Percentiles rank a stretch among this genome's conserved stretches.
phyloP scores from a whole-genome alignment of 2,888 invertebrate species.

The Lamellibrachia columna region DNA sequence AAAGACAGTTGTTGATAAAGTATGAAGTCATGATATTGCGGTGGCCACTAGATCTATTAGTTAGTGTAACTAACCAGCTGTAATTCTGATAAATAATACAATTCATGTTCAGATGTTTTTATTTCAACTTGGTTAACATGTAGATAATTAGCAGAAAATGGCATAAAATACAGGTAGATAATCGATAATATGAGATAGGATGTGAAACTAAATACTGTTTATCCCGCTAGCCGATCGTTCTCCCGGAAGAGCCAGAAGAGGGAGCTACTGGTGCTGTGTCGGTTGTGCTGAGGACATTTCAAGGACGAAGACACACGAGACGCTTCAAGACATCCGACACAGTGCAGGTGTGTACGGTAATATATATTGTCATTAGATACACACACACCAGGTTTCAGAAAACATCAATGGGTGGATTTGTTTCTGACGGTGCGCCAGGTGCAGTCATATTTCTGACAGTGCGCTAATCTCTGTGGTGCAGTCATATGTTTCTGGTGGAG shows the following conservation, averaged over 20 bases:
- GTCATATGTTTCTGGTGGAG: no score
- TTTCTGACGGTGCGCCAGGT: no score
- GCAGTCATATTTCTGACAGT: no score
- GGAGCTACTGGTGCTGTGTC: slow-evolving; percentile 37
- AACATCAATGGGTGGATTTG: no score
- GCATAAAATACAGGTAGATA: background rate
- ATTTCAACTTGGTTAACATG: background rate
- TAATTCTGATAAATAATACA: background rate
- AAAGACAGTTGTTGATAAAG: background rate
- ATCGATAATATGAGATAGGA: background rate
- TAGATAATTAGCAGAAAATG: background rate
- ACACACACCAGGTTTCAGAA: background rate
- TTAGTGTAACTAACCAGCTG: background rate
- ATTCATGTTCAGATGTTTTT: background rate
- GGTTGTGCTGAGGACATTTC: slow-evolving; percentile 46
- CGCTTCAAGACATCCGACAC: slow-evolving; percentile 43
- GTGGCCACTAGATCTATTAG: no score
- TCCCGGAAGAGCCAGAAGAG: slow-evolving; percentile 48
- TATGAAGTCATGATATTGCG: background rate
- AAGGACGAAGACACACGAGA: slow-evolving; percentile 43
- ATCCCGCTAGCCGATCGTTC: slow-evolving; percentile 45
- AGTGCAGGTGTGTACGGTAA: slow-evolving; percentile 45
- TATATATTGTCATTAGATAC: background rate
- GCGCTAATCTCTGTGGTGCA: no score
- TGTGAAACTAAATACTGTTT: background rate